Percentiles rank a stretch among this genome's conserved stretches.
Conservation (phyloP, 2,113 vertebrate species). For the Electrona antarctica region DNA sequence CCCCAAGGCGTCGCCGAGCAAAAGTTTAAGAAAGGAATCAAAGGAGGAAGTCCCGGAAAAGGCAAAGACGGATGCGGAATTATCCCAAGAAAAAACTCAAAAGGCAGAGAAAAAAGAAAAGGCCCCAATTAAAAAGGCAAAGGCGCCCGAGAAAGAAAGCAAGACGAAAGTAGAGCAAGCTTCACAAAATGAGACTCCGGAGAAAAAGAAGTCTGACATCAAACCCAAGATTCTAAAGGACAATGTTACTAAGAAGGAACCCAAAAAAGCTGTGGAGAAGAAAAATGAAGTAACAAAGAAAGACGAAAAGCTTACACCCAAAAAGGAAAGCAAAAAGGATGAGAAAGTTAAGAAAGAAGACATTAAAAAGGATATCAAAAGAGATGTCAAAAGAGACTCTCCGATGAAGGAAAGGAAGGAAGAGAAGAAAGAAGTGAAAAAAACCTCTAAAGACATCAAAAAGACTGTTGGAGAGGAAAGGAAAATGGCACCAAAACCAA, state of each 20-base stretch:
- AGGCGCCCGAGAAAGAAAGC: constrained; percentile 82
- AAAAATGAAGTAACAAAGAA: constrained; percentile 79
- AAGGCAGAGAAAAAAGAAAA: constrained; percentile 93
- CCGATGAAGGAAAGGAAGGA: constrained; percentile 87
- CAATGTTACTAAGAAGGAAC: constrained; percentile 86
- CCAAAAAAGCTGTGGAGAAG: constrained; percentile 87
- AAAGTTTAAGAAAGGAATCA: constrained; percentile 85
- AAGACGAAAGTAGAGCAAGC: constrained; percentile 80
- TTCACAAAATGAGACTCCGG: constrained; percentile 79
- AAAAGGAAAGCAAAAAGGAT: constrained; percentile 86
- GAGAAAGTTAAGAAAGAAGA: constrained; percentile 87
- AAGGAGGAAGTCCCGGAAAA: constrained; percentile 87
- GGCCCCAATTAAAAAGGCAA: constrained; percentile 81
- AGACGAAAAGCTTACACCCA: constrained; percentile 80
- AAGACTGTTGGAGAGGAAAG: constrained; percentile 83
- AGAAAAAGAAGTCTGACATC: constrained; percentile 85
- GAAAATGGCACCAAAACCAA: constrained; percentile 85
- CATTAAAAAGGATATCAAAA: constrained; percentile 83
- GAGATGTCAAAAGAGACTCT: constrained; percentile 81
- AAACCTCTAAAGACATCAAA: constrained; percentile 85
- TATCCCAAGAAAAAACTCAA: constrained; percentile 80
- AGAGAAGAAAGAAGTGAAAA: constrained; percentile 88
- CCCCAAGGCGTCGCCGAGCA: constrained; percentile 82
- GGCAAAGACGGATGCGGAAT: constrained; percentile 75
- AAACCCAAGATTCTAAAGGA: constrained; percentile 87